Evolutionary conservation across 2,888 invertebrate genomes (phyloP).

Genomic region (Dexiosoma caninum): DNA sequence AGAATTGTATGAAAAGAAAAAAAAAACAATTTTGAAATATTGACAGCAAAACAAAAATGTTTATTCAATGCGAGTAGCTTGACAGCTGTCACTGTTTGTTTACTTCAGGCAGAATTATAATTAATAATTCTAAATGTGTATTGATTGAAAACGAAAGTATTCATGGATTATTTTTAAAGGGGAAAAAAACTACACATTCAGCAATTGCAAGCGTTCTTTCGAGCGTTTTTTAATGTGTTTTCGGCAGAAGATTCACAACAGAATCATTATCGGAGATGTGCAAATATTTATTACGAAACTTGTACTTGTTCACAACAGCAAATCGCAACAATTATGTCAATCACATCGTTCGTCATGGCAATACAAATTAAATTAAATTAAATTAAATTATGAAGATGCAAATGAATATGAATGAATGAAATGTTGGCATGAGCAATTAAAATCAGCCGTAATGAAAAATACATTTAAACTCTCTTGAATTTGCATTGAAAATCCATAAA

Average conservation of each 20-base stretch:
- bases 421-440: too few relatives aligned
- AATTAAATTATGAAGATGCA: too few relatives aligned
- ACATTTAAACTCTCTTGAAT: too few relatives aligned
- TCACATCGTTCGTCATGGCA: neutral
- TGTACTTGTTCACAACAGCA: neutral
- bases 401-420: too few relatives aligned
- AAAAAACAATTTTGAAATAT: neutral
- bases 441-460: too few relatives aligned
- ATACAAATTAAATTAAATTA: neutral
- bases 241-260: neutral
- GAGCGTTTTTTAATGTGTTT: neutral
- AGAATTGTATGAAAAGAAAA: too few relatives aligned
- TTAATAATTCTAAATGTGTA: constrained; percentile 54
- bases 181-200: neutral
- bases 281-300: neutral
- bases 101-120: constrained; percentile 21
- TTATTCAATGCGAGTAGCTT: neutral
- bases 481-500: too few relatives aligned
- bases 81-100: constrained; percentile 13
- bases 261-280: neutral
- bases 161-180: neutral
- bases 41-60: neutral
- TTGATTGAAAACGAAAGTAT: constrained; percentile 48
- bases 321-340: neutral
- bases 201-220: constrained; percentile 13